Evolutionary conservation across 2,888 invertebrate genomes (phyloP).

Genomic region (Ptycholaimellus sp.): DNA sequence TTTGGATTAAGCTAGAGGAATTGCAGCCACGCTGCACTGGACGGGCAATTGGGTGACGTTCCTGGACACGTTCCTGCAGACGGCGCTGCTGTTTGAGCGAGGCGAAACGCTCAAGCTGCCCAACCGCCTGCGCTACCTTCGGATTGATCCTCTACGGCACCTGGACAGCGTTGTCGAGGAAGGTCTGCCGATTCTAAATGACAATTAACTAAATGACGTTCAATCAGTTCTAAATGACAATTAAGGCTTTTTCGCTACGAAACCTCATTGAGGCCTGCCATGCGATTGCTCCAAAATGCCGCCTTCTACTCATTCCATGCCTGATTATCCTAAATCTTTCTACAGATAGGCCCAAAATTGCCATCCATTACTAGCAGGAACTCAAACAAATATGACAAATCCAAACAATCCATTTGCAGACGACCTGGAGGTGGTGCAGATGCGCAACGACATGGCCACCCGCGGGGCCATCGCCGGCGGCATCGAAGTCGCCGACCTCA

Average conservation of each 20-base stretch:
- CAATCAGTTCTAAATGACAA: too few relatives aligned
- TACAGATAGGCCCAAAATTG: too few relatives aligned
- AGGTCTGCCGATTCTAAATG: conserved; percentile 15
- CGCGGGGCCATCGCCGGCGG: conserved; percentile 28
- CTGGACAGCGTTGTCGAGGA: conserved; percentile 14
- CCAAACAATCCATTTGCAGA: conserved; percentile 10
- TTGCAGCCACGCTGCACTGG: conserved; percentile 42
- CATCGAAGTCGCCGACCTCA: conserved; percentile 31
- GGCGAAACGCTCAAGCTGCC: conserved; percentile 29
- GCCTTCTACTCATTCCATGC: too few relatives aligned
- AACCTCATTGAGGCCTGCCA: too few relatives aligned
- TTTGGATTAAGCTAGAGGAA: neutral
- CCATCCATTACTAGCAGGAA: too few relatives aligned
- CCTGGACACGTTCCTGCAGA: conserved; percentile 86
- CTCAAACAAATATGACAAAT: too few relatives aligned
- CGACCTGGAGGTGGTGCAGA: conserved; percentile 17
- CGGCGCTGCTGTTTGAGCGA: conserved; percentile 25
- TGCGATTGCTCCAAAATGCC: too few relatives aligned
- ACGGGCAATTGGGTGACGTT: conserved; percentile 74
- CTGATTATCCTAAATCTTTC: too few relatives aligned
- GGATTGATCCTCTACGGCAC: conserved; percentile 29
- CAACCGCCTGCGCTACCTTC: conserved; percentile 29
- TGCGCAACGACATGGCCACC: conserved; percentile 23
- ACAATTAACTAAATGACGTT: too few relatives aligned
- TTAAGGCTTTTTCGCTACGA: too few relatives aligned